Conservation (phyloP, 2,888 invertebrate genomes). For the Pollenia griseotomentosa region DNA sequence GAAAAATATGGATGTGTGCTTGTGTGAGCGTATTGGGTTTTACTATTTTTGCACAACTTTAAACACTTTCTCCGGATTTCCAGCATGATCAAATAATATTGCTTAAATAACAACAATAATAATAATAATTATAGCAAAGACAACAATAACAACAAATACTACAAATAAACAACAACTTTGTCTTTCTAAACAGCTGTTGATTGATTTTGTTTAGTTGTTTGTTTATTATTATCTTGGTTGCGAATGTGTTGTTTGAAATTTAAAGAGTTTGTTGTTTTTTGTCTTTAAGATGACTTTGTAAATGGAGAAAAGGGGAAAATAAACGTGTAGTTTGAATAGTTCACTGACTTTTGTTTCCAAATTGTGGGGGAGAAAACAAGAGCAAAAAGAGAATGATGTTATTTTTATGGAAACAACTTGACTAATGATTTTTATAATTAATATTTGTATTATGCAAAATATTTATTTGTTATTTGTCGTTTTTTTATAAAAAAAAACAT, state of each 20-base stretch:
- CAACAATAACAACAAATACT: not conserved
- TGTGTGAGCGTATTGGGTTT: not conserved
- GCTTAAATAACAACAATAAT: constrained; percentile 15
- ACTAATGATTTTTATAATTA: no score
- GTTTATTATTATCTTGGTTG: not conserved
- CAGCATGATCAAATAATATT: constrained; percentile 44
- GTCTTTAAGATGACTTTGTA: constrained; percentile 16
- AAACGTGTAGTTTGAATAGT: constrained; percentile 24
- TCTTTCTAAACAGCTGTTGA: constrained; percentile 43
- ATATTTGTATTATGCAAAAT: no score
- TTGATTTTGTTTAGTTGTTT: constrained; percentile 22
- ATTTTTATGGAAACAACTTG: not conserved
- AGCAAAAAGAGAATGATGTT: not conserved
- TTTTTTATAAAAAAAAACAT: no score
- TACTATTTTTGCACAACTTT: constrained; percentile 53
- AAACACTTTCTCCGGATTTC: constrained; percentile 72
- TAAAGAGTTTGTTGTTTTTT: constrained; percentile 33
- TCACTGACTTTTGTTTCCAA: constrained; percentile 37
- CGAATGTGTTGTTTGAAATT: constrained; percentile 1
- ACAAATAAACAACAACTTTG: constrained; percentile 3
- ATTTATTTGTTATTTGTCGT: no score
- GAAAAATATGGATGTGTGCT: not conserved
- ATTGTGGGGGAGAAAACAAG: not conserved
- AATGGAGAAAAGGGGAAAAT: not conserved
- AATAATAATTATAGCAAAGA: constrained; percentile 20